Evolutionary conservation across 2,113 vertebrate genomes (phyloP), one percentile per base, ranked within the genome.

Genomic region (Riparia riparia): DNA sequence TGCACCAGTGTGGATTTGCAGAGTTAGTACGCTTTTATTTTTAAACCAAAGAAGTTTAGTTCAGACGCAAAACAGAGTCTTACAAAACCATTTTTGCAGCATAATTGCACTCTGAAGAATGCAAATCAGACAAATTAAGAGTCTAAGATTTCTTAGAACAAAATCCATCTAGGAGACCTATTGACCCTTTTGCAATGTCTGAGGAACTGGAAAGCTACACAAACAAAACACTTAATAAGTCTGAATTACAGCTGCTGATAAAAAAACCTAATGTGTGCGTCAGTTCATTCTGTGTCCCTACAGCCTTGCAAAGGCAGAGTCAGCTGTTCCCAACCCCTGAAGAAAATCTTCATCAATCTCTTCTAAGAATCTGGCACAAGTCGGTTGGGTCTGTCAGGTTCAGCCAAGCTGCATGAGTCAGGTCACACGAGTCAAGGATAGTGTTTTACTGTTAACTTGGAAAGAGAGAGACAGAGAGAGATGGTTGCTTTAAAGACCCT

Each of bases 401-500:
- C 90, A 96, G 88, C 83, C 87, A 86, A 91, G 84, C 69, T 87
- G 66, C 34, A 29, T 29, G 32, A 88, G 79, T n/a, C 1, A 0
- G 41, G 31, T 82, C 83, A 74, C 37, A 53, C 19, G 0, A 96
- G 93, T 92, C 88, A 74, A 73, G 85, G 83, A 82, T 0, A 68
- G 71, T 86, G 41, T 92, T 90, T 44, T 57, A 22, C 60, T 44
- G 47, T n/a, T 86, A 76, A 95, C 29, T 81, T 60, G 34, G 64
- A 70, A 51, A 84, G 82, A 73, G 24, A 42, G 31, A 83, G 57
- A 95, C 93, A 90, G 92, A 92, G 90, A 66, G 90, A 66, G 37
- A 81, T 56, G 64, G 90, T 74, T 90, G 90, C 90, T 96, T 89
- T 28, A 95, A 89, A 42, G 25, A 58, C 86, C 80, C 71, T 90